These are phyloP conservation scores for Andricus quercusramuli DNA, from an alignment of 2,888 invertebrate genomes.

Conservation along the genomic window DNA sequence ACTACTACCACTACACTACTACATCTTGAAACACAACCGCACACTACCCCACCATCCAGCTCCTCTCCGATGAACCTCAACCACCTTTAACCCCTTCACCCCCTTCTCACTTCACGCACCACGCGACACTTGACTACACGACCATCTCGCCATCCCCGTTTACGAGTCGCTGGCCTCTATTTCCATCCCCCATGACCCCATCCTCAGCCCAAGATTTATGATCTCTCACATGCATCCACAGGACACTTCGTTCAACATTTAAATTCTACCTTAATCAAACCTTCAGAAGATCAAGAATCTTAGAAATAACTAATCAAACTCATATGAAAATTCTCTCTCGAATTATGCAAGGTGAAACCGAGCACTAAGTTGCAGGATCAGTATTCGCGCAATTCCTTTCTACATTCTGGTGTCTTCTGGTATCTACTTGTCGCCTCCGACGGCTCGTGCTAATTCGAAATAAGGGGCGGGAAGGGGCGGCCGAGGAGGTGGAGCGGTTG, in stretches of 20 bases:
- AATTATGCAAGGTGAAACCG: too few species aligned
- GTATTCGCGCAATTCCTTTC: constrained; percentile 66
- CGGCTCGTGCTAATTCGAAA: constrained; percentile 53
- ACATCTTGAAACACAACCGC: constrained; percentile 77
- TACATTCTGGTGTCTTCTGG: constrained; percentile 60
- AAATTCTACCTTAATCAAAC: background rate
- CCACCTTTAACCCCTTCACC: constrained; percentile 72
- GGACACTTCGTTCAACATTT: background rate
- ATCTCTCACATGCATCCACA: background rate
- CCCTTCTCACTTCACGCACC: constrained; percentile 69
- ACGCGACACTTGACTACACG: constrained; percentile 68
- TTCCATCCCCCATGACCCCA: background rate
- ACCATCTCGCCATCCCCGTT: constrained; percentile 43
- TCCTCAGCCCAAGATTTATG: background rate
- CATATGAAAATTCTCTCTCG: too few species aligned
- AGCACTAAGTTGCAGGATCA: too few species aligned
- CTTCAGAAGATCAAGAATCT: background rate
- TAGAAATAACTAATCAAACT: too few species aligned
- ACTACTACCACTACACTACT: constrained; percentile 73
- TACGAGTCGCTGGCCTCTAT: constrained; percentile 24
- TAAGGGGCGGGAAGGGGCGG: constrained; percentile 68
- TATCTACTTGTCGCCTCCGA: constrained; percentile 63
- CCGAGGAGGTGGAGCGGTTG: constrained; percentile 54
- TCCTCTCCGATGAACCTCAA: constrained; percentile 61
- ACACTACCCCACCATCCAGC: constrained; percentile 74